Evolutionary conservation across 2,797 vertebrate species (phyloP), one percentile per base, ranked within the genome.

Genomic region (Pygocentrus nattereri): DNA sequence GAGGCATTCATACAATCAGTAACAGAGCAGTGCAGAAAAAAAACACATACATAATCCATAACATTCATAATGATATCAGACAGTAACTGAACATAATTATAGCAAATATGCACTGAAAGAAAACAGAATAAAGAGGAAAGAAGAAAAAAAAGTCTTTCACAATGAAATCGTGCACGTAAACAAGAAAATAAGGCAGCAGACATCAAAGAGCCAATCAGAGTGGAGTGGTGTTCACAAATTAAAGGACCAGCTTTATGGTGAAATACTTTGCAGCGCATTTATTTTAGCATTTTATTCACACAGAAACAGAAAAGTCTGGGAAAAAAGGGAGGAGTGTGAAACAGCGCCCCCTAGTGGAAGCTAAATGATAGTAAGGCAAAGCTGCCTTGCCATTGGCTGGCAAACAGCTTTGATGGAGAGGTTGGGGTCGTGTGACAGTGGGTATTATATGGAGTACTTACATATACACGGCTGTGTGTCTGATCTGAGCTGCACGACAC

Each of bases 121-220:
- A 41, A 67, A 4, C 34, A 65, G 31, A 67, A 67, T 2, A 44
- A 67, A 44, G 16, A 34, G 31, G 6, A 68, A 44, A 68, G 52
- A 4, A 61, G 25, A 73, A 62, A 67, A 13, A 8, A 68, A 52
- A 47, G 31, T 10, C 1, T 19, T 19, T 12, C 30, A 8, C 21
- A 38, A n/a, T 13, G n/a, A 50, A 72, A 50, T 5, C 30, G 27
- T 27, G 44, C 27, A 34, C 34, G 10, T 1, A 44, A 44, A 5
- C 41, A 73, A 70, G 12, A 30, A 56, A 49, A 47, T 4, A 23
- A 23, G 49, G 52, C 27, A 68, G 21, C 68, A 76, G 47, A 76
- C 65, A 62, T 25, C 25, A 44, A 34, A 64, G 49, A 64, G 27
- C 47, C 78, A 80, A 31, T 62, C 67, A 38, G 68, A 62, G 54